Evolutionary conservation across 2,113 vertebrate species (phyloP), one percentile per base, ranked within the genome.

Genomic region (Pungitius pungitius): DNA sequence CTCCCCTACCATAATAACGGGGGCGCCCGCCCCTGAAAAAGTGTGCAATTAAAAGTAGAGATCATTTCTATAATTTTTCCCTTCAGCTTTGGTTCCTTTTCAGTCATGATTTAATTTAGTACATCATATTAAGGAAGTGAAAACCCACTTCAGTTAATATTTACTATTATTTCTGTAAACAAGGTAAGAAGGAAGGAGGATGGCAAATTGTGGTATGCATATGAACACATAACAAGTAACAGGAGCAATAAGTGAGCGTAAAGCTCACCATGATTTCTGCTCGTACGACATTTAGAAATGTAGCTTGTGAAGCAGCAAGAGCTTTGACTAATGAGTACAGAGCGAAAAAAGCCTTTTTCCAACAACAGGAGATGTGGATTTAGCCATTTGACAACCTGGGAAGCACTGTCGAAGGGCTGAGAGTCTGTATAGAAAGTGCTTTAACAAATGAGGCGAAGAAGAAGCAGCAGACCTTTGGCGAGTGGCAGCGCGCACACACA

Each of bases 391-490:
- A 71, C 76, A 78, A 69, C 63, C 42, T 22, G 40, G 52, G 39
- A 73, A 78, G 52, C 40, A 37, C 43, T 76, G 54, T 60, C 14
- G 77, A 40, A 10, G 60, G 17, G 35, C 62, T n/a, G 55, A 78
- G 77, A 56, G 67, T 80, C 60, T 65, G 59, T 57, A 65, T 75
- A 69, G 40, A 84, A 83, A 82, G 87, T 78, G 67, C 77, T 86
- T 81, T 75, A 74, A 85, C 80, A 89, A 93, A 92, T 89, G 87
- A 90, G 81, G 71, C 74, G 27, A 77, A 85, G 75, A 66, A 57
- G 20, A 22, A 66, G 49, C 7, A 64, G 75, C 54, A 79, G 55
- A 75, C 55, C 76, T 67, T 77, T 75, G 75, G 58, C 65, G 39
- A 2, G 39, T 42, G 11, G 55, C n/a, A n/a, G 47, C 33, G 64